Conservation (phyloP, 2,797 vertebrate genomes). For the Enteromius mattozi region DNA sequence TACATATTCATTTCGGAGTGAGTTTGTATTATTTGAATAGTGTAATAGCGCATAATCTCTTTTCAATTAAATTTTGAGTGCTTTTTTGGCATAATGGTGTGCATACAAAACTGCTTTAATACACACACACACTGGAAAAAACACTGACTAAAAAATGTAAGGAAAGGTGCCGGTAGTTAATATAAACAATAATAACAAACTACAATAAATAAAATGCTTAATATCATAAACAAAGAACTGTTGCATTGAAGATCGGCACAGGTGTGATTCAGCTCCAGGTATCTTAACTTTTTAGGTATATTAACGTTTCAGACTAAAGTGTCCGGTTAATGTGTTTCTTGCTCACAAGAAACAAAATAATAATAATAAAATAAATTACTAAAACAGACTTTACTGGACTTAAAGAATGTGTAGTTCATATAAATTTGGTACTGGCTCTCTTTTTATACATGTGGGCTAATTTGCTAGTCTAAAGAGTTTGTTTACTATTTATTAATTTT, state of each 20-base stretch:
- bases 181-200: neutral
- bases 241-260: neutral
- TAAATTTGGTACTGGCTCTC: neutral
- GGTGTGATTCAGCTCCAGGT: neutral
- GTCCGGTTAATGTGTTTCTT: no score
- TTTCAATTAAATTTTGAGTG: neutral
- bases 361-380: neutral
- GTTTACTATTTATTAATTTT: neutral
- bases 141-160: no score
- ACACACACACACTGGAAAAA: neutral
- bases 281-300: neutral
- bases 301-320: no score
- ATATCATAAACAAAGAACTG: neutral
- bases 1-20: neutral
- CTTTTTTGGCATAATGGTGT: neutral
- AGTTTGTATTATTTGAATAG: neutral
- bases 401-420: neutral
- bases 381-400: neutral
- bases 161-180: neutral
- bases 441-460: neutral
- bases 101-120: neutral
- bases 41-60: constrained; percentile 2
- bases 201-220: neutral
- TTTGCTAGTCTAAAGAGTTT: neutral
- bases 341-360: no score